Conservation (phyloP, 2,888 invertebrate genomes). For the Epistrophella euchroma region DNA sequence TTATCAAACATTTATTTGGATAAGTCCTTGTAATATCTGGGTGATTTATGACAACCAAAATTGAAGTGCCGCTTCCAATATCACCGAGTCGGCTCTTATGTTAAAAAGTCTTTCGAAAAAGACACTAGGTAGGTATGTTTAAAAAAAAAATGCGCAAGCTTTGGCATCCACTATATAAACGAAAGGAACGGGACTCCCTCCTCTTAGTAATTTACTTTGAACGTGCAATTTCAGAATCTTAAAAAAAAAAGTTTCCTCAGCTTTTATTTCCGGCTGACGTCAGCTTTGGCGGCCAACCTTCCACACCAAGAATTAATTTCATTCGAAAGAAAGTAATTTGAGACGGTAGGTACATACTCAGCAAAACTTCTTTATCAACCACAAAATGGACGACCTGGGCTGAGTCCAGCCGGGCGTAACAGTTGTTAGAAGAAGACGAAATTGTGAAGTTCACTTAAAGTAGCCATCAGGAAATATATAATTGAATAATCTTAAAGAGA, state of each 20-base stretch:
- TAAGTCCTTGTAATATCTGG: conserved; percentile 52
- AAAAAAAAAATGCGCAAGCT: conserved; percentile 38
- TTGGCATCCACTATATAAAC: conserved; percentile 36
- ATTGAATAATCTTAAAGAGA: conserved; percentile 58
- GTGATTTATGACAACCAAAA: conserved; percentile 65
- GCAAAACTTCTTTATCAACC: conserved; percentile 6
- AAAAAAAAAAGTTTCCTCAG: neutral
- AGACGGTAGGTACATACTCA: conserved; percentile 7
- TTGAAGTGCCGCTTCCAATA: conserved; percentile 40
- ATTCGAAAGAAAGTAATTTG: conserved; percentile 5
- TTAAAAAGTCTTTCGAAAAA: neutral
- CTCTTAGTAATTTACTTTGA: conserved; percentile 24
- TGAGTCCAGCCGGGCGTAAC: neutral
- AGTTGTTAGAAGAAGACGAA: neutral
- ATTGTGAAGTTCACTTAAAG: conserved; percentile 11
- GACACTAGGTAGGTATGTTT: neutral
- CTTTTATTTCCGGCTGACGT: conserved; percentile 14
- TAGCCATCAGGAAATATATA: conserved; percentile 14
- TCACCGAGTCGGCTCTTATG: neutral
- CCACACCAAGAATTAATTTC: conserved; percentile 1
- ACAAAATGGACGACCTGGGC: neutral
- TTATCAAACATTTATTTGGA: conserved; percentile 63
- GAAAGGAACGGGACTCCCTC: neutral
- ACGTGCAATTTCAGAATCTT: conserved; percentile 13
- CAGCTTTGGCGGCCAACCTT: neutral